Percentiles rank a stretch among this genome's conserved stretches.
These are phyloP conservation scores for Lepeophtheirus nordmannii DNA, from an alignment of 2,888 invertebrate genomes.

Conservation along the genomic window DNA sequence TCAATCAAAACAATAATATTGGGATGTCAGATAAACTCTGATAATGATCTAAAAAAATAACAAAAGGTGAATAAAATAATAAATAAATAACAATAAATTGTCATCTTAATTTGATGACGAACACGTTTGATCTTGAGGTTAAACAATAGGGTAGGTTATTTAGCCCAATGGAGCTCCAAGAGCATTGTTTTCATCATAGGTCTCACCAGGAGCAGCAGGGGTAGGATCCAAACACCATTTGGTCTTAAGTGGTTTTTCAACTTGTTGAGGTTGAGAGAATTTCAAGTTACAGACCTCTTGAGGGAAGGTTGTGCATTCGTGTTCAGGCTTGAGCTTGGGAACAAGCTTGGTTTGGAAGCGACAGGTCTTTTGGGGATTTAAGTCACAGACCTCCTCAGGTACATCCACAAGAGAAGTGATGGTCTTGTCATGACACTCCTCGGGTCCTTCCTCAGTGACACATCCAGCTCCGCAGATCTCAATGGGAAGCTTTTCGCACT, in stretches of 20 bases:
- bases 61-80: no score
- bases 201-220: constrained; percentile 14
- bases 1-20: no score
- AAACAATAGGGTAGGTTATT: no score
- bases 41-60: no score
- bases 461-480: constrained; percentile 23
- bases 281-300: constrained; percentile 18
- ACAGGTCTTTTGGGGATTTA: constrained; percentile 23
- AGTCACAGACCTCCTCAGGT: constrained; percentile 23
- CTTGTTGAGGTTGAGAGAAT: constrained; percentile 15
- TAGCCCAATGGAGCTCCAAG: constrained; percentile 10
- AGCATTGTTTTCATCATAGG: constrained; percentile 21
- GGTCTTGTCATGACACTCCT: constrained; percentile 23
- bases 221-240: constrained; percentile 24
- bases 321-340: constrained; percentile 13
- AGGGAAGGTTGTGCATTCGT: constrained; percentile 22
- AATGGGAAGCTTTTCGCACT: constrained; percentile 21
- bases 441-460: constrained; percentile 9
- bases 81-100: no score
- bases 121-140: no score
- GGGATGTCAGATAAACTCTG: no score
- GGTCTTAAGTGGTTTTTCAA: constrained; percentile 16
- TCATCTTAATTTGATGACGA: no score
- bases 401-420: constrained; percentile 22
- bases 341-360: constrained; percentile 22